A percentile compares a stretch with the other conserved stretches of the same genome.
These are phyloP conservation scores for Poeciliopsis gracilis DNA, from an alignment of 2,797 vertebrate species.

Conservation along the genomic window DNA sequence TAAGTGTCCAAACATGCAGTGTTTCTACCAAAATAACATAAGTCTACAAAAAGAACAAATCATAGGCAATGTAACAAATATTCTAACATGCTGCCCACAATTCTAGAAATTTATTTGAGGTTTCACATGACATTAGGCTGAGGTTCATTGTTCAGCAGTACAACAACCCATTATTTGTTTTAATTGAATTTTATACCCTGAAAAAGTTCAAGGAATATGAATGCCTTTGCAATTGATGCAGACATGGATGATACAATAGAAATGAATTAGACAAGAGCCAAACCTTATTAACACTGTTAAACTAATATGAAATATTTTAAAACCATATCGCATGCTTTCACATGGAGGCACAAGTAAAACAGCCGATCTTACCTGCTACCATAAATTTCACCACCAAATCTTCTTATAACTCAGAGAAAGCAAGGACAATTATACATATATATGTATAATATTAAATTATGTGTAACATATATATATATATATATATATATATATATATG, in stretches of 20 bases:
- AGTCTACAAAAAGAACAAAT: not conserved
- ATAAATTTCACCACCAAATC: not conserved
- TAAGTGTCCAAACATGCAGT: not conserved
- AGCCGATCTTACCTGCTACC: not conserved
- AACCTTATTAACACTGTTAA: not conserved
- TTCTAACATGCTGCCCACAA: not conserved
- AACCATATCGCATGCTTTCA: not conserved
- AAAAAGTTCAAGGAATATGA: not conserved
- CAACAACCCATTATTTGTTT: not conserved
- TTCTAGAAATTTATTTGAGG: not conserved
- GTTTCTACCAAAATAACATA: not conserved
- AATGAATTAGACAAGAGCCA: not conserved
- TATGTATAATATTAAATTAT: too few relatives aligned
- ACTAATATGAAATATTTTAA: not conserved
- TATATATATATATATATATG: too few relatives aligned
- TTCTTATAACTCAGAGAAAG: not conserved
- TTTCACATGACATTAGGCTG: not conserved
- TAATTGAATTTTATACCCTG: not conserved
- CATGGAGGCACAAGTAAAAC: not conserved
- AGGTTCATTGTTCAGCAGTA: not conserved
- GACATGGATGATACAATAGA: not conserved
- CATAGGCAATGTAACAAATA: not conserved
- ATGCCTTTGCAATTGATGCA: not conserved
- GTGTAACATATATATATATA: too few relatives aligned
- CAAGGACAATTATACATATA: too few relatives aligned